These are phyloP conservation scores for Rhabdomys pumilio DNA, from an alignment of 2,797 vertebrate species.

Conservation along the genomic window DNA sequence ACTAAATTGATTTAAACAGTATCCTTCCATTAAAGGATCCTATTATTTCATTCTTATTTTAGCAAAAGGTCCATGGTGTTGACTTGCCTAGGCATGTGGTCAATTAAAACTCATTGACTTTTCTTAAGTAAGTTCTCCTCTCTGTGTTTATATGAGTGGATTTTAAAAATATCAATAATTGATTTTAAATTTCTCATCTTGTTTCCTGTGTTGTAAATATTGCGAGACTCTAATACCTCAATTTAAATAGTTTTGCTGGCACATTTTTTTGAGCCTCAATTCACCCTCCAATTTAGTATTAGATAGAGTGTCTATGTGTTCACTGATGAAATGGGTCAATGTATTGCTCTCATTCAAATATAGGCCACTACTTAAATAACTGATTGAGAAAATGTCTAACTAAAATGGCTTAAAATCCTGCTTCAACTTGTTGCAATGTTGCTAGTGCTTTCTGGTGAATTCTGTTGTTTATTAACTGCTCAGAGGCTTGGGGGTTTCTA, in stretches of 20 bases:
- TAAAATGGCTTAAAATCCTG: not conserved
- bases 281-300: not conserved
- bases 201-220: not conserved
- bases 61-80: not conserved
- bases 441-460: not conserved
- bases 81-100: not conserved
- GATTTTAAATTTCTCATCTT: not conserved
- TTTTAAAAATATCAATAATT: slow-evolving; percentile 32
- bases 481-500: no score
- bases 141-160: not conserved
- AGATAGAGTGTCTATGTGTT: not conserved
- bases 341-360: not conserved
- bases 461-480: not conserved
- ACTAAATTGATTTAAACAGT: not conserved
- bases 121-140: not conserved
- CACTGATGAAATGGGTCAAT: not conserved
- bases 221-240: not conserved
- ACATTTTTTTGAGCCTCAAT: not conserved
- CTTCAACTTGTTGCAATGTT: not conserved
- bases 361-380: not conserved
- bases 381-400: not conserved
- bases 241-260: not conserved
- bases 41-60: slow-evolving; percentile 64
- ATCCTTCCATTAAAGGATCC: slow-evolving; percentile 8
- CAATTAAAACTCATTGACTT: slow-evolving; percentile 1